Percentiles rank a stretch among this genome's conserved stretches.
Evolutionary conservation across 2,888 invertebrate species (phyloP).

Genomic region (Hydrotaea cyrtoneurina): DNA sequence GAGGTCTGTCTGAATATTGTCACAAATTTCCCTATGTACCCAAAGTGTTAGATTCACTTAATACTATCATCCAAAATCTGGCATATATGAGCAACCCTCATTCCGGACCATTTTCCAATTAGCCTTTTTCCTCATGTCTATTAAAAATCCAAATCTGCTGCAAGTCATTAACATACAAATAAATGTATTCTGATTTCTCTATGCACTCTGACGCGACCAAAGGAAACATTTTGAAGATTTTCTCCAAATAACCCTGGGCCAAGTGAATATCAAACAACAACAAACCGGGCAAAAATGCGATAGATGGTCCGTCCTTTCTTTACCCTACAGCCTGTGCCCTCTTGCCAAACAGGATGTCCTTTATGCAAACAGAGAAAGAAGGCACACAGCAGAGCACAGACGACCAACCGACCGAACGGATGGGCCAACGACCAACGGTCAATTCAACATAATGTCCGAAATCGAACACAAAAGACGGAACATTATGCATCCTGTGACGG

Average conservation of each 20-base stretch:
- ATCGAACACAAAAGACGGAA: constrained; percentile 46
- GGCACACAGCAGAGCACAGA: background rate
- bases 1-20: too few relatives aligned
- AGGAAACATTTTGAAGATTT: constrained; percentile 49
- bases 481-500: constrained; percentile 65
- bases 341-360: constrained; percentile 49
- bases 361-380: constrained; percentile 48
- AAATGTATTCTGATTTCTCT: background rate
- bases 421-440: constrained; percentile 58
- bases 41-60: too few relatives aligned
- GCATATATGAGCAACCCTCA: too few relatives aligned
- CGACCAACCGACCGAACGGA: constrained; percentile 21
- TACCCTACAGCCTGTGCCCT: constrained; percentile 21
- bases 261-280: constrained; percentile 16
- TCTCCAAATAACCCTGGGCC: constrained; percentile 38
- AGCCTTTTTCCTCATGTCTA: too few relatives aligned
- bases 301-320: constrained; percentile 27
- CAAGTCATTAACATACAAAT: constrained; percentile 27
- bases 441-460: constrained; percentile 26
- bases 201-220: background rate
- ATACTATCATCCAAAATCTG: too few relatives aligned
- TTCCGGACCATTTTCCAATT: too few relatives aligned
- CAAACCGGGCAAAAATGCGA: background rate
- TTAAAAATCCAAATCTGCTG: background rate
- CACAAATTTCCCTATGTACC: too few relatives aligned